A percentile compares a stretch with the other conserved stretches of the same genome.
phyloP scores from a whole-genome alignment of 2,888 invertebrate species.

The Phlogophora meticulosa region DNA sequence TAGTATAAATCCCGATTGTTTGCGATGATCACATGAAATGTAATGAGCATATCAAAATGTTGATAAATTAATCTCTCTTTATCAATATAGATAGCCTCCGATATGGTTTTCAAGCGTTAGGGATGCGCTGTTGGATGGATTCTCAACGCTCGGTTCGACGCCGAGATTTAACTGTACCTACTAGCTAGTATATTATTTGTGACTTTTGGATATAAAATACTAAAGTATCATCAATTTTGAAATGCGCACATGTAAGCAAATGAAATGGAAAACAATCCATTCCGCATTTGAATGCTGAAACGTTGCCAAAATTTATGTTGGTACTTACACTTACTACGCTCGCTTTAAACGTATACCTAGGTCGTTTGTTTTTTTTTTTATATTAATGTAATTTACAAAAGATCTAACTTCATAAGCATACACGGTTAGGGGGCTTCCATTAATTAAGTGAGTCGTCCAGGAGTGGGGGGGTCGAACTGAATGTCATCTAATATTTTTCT shows the following conservation, averaged over 20 bases:
- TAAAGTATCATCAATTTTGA: neutral
- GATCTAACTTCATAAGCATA: constrained; percentile 34
- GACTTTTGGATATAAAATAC: constrained; percentile 11
- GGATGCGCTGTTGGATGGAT: too few species aligned
- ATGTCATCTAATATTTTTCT: too few species aligned
- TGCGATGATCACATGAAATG: constrained; percentile 3
- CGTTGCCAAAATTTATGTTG: neutral
- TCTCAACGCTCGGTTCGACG: too few species aligned
- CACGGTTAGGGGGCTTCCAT: constrained; percentile 3
- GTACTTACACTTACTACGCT: constrained; percentile 1
- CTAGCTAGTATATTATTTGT: too few species aligned
- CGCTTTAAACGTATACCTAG: neutral
- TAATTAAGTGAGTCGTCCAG: too few species aligned
- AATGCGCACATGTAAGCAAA: neutral
- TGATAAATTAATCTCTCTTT: neutral
- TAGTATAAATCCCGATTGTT: neutral
- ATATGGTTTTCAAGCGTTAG: too few species aligned
- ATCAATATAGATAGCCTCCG: neutral
- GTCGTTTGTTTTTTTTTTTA: too few species aligned
- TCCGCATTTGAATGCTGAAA: neutral
- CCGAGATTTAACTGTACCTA: too few species aligned
- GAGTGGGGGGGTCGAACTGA: too few species aligned
- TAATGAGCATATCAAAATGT: neutral
- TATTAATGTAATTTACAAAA: constrained; percentile 23
- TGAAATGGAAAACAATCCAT: neutral